Percentiles rank a stretch among this genome's conserved stretches.
Conservation (phyloP, 2,797 vertebrate genomes). For the Gallinago nigripennis region DNA sequence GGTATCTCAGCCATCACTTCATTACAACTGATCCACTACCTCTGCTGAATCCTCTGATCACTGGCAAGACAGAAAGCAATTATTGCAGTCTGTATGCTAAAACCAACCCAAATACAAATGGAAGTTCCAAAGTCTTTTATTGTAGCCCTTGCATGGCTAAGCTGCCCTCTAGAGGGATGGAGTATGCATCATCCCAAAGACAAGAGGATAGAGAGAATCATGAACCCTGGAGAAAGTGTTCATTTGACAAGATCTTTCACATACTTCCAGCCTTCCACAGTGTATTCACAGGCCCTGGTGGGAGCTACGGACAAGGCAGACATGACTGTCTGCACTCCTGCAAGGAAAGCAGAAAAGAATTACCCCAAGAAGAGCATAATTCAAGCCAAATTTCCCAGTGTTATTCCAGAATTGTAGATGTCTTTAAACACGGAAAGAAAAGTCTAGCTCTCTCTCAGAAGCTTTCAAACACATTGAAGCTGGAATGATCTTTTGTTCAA, state of each 20-base stretch:
- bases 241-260: constrained; percentile 87
- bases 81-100: neutral
- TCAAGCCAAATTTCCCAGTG: neutral
- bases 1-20: neutral
- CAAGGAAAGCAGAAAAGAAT: neutral
- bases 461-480: neutral
- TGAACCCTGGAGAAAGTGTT: neutral
- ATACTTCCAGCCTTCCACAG: constrained; percentile 84
- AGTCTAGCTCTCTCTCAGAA: neutral
- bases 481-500: neutral
- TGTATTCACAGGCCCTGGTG: constrained; percentile 81
- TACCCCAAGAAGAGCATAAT: neutral
- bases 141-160: neutral
- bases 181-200: neutral
- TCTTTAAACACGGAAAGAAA: neutral
- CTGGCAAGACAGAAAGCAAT: neutral
- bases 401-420: neutral
- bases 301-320: constrained; percentile 87
- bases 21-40: neutral
- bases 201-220: neutral
- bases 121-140: constrained; percentile 51
- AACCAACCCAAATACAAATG: neutral
- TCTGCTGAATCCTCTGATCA: neutral
- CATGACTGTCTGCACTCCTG: constrained; percentile 87
- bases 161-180: neutral